Evolutionary conservation across 2,113 vertebrate species (phyloP), one percentile per base, ranked within the genome.

Genomic region (Lophochroa leadbeateri): DNA sequence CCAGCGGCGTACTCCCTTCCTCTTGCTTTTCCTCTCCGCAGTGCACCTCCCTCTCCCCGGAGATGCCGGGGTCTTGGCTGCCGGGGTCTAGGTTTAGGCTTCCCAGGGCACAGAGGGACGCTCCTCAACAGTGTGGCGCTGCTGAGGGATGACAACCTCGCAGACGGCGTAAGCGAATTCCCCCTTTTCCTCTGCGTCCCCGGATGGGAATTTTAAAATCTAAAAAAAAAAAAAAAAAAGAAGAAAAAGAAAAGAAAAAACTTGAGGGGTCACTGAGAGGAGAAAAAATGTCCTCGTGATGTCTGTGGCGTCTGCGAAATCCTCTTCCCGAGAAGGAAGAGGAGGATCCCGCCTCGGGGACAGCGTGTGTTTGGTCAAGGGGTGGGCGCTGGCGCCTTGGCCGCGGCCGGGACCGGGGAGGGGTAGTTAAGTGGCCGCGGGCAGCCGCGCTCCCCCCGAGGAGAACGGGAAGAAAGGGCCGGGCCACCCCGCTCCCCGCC

Each of bases 281-380:
- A 50, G 57, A n/a, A 57, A 79, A 57, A 35, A 82, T 17, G 4
- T 46, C 43, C 13, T 87, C 67, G 53, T 68, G 75, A 11, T 12
- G 39, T 61, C 49, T 64, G 77, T 7, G 33, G 65, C 50, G 44
- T 10, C 81, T 74, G 79, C 49, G 63, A 81, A 90, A 68, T 28
- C 60, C 82, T 37, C 37, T 37, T 90, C 94, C 90, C 79, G 77
- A 69, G 91, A 14, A 94, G 82, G 90, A 95, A 77, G 89, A 55
- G 92, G 85, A 92, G 57, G 92, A 70, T 83, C 81, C 76, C 39
- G 24, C 53, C 17, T 19, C 28, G 13, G 60, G 39, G 49, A 35
- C 17, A 4, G 11, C 61, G 67, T 20, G 44, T n/a, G 58, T 3
- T 31, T 27, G 35, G 53, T 21, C 35, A 49, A n/a, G 74, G 72